A percentile compares a stretch with the other conserved stretches of the same genome.
Conservation (phyloP, 2,888 invertebrate species). For the Melieria crassipennis region DNA sequence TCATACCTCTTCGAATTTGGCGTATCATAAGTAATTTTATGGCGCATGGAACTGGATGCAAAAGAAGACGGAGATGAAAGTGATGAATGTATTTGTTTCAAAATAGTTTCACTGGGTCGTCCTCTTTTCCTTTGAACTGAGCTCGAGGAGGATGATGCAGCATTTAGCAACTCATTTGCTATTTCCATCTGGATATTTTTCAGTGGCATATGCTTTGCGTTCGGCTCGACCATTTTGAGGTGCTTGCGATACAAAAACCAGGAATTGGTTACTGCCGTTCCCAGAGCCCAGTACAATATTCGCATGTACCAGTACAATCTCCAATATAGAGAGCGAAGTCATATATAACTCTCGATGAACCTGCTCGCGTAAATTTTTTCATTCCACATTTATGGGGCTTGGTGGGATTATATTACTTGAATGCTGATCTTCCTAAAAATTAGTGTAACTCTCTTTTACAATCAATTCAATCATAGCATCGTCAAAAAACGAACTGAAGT, state of each 20-base stretch:
- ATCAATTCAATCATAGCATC: too few relatives aligned
- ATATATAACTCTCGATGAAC: conserved; percentile 36
- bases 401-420: conserved; percentile 34
- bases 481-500: too few relatives aligned
- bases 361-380: conserved; percentile 41
- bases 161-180: conserved; percentile 33
- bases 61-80: not conserved
- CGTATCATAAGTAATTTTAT: conserved; percentile 33
- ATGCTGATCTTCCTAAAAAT: conserved; percentile 23
- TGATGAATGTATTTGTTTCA: not conserved
- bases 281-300: conserved; percentile 38
- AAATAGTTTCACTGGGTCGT: not conserved
- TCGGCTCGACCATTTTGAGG: conserved; percentile 16
- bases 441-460: too few relatives aligned
- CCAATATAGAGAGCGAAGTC: conserved; percentile 40
- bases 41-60: conserved; percentile 3
- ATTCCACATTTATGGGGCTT: conserved; percentile 41
- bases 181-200: conserved; percentile 38
- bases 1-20: conserved; percentile 34
- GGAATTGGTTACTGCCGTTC: conserved; percentile 31
- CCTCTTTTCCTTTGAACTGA: conserved; percentile 20
- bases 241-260: conserved; percentile 39
- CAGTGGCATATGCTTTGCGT: conserved; percentile 12
- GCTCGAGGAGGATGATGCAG: not conserved
- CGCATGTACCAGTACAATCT: conserved; percentile 33